Percentiles rank a stretch among this genome's conserved stretches.
Conservation (phyloP, 1,140 invertebrate genomes). For the Drosophila gunungcola region DNA sequence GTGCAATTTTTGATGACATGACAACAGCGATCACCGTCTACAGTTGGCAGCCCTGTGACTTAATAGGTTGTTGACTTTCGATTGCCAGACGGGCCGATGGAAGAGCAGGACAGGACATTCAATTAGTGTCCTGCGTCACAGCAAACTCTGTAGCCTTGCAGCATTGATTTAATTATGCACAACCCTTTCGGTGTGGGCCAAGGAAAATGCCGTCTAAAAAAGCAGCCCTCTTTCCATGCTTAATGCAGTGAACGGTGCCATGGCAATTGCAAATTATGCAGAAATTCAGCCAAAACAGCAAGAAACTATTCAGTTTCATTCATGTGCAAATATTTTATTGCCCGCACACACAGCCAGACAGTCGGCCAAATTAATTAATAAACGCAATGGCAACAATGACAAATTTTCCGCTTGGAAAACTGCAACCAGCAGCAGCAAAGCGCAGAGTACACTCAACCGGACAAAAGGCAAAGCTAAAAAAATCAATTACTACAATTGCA, state of each 20-base stretch:
- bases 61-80: constrained; percentile 62
- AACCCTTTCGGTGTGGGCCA: background rate
- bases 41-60: constrained; percentile 54
- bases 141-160: constrained; percentile 7
- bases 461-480: constrained; percentile 20
- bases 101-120: constrained; percentile 25
- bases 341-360: constrained; percentile 48
- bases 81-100: constrained; percentile 40
- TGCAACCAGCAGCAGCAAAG: constrained; percentile 46
- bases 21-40: constrained; percentile 66
- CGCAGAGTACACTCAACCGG: constrained; percentile 31
- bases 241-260: constrained; percentile 63
- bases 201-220: background rate
- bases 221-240: constrained; percentile 25
- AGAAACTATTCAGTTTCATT: constrained; percentile 78
- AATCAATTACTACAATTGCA: constrained; percentile 30
- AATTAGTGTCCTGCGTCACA: constrained; percentile 36
- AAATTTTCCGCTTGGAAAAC: constrained; percentile 79
- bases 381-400: constrained; percentile 77
- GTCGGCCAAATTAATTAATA: constrained; percentile 80
- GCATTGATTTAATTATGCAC: constrained; percentile 36
- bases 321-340: constrained; percentile 81
- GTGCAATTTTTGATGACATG: constrained; percentile 59
- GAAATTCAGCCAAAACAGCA: constrained; percentile 63
- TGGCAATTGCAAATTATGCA: constrained; percentile 76